Evolutionary conservation across 2,888 invertebrate genomes (phyloP).

Genomic region (Drosophila fulvimacula): DNA sequence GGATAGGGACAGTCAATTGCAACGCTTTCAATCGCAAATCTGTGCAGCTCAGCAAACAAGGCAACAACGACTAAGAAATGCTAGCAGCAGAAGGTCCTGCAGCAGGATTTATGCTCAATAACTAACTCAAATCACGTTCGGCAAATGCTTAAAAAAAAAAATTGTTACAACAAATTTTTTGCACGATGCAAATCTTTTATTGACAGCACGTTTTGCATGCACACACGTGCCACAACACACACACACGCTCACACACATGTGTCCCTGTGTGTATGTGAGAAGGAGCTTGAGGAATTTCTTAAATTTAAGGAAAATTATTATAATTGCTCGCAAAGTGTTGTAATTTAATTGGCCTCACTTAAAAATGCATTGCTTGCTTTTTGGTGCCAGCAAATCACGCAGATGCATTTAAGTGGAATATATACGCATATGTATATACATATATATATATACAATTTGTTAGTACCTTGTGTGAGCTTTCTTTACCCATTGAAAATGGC

Average conservation of each 20-base stretch:
- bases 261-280: constrained; percentile 14
- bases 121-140: constrained; percentile 76
- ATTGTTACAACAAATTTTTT: constrained; percentile 62
- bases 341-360: constrained; percentile 54
- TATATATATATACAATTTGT: background rate
- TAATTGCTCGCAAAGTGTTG: constrained; percentile 13
- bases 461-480: no score
- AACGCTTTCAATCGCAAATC: constrained; percentile 18
- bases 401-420: constrained; percentile 49
- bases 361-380: constrained; percentile 25
- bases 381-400: constrained; percentile 26
- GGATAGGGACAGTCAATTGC: background rate
- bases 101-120: constrained; percentile 64
- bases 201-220: constrained; percentile 73
- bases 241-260: constrained; percentile 1
- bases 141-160: constrained; percentile 74
- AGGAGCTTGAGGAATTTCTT: constrained; percentile 12
- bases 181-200: constrained; percentile 77
- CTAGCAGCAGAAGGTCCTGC: background rate
- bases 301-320: background rate
- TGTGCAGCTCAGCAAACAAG: constrained; percentile 38
- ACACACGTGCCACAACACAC: constrained; percentile 53
- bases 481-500: background rate
- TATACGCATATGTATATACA: background rate
- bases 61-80: constrained; percentile 12